Evolutionary conservation across 2,888 invertebrate species (phyloP).

Genomic region (Agriopis aurantiaria): DNA sequence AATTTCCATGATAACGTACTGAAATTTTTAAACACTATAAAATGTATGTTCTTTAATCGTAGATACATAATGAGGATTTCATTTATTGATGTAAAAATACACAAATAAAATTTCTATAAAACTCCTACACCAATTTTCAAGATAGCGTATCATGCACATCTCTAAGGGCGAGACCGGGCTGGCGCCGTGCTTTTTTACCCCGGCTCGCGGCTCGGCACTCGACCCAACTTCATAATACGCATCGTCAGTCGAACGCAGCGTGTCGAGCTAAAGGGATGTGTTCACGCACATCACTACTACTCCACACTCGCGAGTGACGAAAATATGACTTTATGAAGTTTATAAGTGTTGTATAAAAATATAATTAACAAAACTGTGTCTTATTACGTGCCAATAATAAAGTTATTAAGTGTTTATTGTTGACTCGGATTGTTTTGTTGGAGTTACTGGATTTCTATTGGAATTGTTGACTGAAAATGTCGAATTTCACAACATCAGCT

Average conservation of each 20-base stretch:
- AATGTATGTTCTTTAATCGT: too few species aligned
- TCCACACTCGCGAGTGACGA: constrained; percentile 57
- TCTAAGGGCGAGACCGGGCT: constrained; percentile 83
- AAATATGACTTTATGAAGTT: constrained; percentile 54
- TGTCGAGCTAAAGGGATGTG: constrained; percentile 62
- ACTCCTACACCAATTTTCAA: constrained; percentile 56
- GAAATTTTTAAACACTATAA: too few species aligned
- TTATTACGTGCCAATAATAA: constrained; percentile 47
- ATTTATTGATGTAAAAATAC: neutral
- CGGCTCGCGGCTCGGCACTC: constrained; percentile 66
- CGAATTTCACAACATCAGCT: constrained; percentile 62
- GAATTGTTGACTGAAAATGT: constrained; percentile 69
- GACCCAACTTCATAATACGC: constrained; percentile 68
- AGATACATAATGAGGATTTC: neutral
- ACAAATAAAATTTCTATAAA: neutral
- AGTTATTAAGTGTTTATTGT: constrained; percentile 53
- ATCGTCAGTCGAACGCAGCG: constrained; percentile 70
- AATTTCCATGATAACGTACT: too few species aligned
- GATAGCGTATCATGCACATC: constrained; percentile 67
- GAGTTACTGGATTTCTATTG: constrained; percentile 60
- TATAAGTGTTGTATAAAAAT: constrained; percentile 13
- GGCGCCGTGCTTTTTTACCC: constrained; percentile 86
- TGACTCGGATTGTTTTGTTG: constrained; percentile 53
- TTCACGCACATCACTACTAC: constrained; percentile 45
- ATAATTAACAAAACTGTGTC: constrained; percentile 36